A percentile compares a stretch with the other conserved stretches of the same genome.
Conservation (phyloP, 2,888 invertebrate genomes). For the Macrophya alboannulata region DNA sequence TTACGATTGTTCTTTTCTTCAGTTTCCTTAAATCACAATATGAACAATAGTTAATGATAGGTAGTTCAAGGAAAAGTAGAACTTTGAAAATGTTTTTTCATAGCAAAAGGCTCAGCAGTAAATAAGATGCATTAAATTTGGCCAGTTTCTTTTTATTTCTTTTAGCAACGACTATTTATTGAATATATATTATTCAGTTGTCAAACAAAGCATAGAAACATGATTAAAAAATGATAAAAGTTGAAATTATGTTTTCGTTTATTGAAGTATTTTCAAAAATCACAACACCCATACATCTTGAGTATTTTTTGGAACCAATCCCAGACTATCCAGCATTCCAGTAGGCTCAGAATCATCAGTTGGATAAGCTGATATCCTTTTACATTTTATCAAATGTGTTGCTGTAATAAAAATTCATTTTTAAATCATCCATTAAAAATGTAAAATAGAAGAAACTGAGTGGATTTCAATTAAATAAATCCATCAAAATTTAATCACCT, state of each 20-base stretch:
- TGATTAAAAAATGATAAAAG: background rate
- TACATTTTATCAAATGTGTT: conserved; percentile 88
- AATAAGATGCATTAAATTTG: background rate
- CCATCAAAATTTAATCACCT: conserved; percentile 71
- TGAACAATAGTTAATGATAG: background rate
- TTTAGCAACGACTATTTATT: conserved; percentile 11
- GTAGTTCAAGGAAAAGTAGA: background rate
- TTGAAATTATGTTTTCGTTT: background rate
- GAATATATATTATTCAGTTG: conserved; percentile 8
- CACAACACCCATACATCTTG: conserved; percentile 64
- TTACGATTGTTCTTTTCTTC: background rate
- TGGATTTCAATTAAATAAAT: background rate
- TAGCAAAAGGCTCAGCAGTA: background rate
- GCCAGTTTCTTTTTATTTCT: background rate
- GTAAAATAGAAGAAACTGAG: background rate
- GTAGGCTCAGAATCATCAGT: conserved; percentile 82
- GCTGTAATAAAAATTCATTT: conserved; percentile 77
- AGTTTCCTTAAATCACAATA: conserved; percentile 32
- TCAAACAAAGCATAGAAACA: background rate
- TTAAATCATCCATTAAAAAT: background rate
- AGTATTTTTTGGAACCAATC: conserved; percentile 74
- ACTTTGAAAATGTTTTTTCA: background rate
- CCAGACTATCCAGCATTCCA: conserved; percentile 77
- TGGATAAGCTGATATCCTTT: conserved; percentile 88
- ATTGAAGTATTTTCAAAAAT: background rate